A percentile compares a stretch with the other conserved stretches of the same genome.
Conservation (phyloP, 1,140 invertebrate species). For the Apolygus lucorum region DNA sequence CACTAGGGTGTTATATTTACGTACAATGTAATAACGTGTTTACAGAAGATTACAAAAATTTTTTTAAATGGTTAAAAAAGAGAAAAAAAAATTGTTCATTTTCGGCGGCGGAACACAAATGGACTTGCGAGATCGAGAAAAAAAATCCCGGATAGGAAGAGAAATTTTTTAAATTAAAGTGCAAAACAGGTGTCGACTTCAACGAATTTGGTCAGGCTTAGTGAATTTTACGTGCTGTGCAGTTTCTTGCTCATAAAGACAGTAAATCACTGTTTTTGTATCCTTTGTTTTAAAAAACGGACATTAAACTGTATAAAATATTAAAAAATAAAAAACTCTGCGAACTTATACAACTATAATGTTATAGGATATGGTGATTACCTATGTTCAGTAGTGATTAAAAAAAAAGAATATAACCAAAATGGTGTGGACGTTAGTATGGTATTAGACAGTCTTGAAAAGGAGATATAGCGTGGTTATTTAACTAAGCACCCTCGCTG, state of each 20-base stretch:
- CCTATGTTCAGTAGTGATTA: slow-evolving; percentile 23
- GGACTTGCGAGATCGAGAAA: neutral
- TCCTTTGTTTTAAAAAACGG: slow-evolving; percentile 26
- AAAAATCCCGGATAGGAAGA: too few species aligned
- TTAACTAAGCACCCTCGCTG: slow-evolving; percentile 5
- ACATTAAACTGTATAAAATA: slow-evolving; percentile 20
- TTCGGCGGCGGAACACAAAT: neutral
- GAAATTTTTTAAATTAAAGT: neutral
- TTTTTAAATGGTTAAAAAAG: neutral
- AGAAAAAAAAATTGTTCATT: neutral
- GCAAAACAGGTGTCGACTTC: slow-evolving; percentile 17
- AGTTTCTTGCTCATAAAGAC: slow-evolving; percentile 28
- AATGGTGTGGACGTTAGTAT: slow-evolving; percentile 5
- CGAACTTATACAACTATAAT: slow-evolving; percentile 25
- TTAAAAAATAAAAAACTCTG: slow-evolving; percentile 19
- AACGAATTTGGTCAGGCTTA: slow-evolving; percentile 27
- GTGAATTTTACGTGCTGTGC: slow-evolving; percentile 28
- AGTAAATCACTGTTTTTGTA: slow-evolving; percentile 29
- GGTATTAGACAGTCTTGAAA: neutral
- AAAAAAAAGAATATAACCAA: slow-evolving; percentile 19
- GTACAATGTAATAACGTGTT: slow-evolving; percentile 14
- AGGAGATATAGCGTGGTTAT: neutral
- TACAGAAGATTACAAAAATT: neutral
- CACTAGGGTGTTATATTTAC: slow-evolving; percentile 16
- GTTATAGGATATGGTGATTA: slow-evolving; percentile 21